Conservation (phyloP, 2,888 invertebrate species). For the Smittia aterrima region DNA sequence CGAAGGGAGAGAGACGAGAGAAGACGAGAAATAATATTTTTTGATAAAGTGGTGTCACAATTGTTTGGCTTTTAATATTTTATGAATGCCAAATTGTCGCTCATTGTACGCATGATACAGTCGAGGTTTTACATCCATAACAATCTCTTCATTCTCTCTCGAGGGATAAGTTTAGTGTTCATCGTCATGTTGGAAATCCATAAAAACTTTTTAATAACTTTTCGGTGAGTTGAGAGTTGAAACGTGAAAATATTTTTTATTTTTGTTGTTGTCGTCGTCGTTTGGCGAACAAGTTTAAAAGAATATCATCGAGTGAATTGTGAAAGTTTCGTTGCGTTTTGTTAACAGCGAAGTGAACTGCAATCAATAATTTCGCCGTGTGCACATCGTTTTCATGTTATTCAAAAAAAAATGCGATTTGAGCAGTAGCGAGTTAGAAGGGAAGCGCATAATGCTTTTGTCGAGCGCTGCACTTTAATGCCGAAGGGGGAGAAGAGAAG, state of each 20-base stretch:
- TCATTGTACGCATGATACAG: constrained; percentile 6
- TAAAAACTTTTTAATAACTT: background rate
- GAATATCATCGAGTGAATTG: background rate
- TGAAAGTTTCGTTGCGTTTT: background rate
- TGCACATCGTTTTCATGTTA: background rate
- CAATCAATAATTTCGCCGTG: background rate
- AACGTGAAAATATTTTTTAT: background rate
- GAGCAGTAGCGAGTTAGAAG: background rate
- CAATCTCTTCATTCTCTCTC: background rate
- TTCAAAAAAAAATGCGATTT: background rate
- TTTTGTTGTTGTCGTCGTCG: background rate
- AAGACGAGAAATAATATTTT: background rate
- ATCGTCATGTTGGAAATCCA: background rate
- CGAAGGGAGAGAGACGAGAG: constrained; percentile 14
- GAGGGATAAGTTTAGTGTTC: background rate
- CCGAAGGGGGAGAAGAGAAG: background rate
- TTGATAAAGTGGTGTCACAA: constrained; percentile 41
- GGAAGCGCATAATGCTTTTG: background rate
- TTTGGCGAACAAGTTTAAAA: background rate
- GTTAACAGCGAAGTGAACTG: background rate
- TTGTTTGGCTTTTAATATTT: constrained; percentile 39
- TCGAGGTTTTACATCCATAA: background rate
- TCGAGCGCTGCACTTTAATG: background rate
- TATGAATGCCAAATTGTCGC: constrained; percentile 36
- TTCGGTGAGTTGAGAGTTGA: background rate